Evolutionary conservation across 2,888 invertebrate genomes (phyloP).

Genomic region (Nineta flava): DNA sequence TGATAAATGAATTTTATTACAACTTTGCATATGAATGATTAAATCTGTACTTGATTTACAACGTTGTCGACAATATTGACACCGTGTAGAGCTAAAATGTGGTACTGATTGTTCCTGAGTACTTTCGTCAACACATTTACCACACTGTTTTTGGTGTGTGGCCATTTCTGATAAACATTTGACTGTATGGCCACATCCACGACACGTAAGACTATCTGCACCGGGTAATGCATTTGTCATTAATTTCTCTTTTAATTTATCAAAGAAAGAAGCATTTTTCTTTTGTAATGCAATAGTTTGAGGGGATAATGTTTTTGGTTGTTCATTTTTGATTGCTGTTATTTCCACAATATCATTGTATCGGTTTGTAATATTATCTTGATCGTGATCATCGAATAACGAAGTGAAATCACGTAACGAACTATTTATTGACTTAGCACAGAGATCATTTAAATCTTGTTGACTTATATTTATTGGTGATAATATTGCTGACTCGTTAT

Average conservation of each 20-base stretch:
- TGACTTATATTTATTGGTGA: conserved; percentile 22
- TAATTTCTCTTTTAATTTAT: conserved; percentile 61
- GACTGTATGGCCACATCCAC: conserved; percentile 56
- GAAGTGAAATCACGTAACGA: conserved; percentile 39
- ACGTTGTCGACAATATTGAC: conserved; percentile 72
- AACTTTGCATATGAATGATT: conserved; percentile 56
- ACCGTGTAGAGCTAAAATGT: conserved; percentile 54
- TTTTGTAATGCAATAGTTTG: conserved; percentile 28
- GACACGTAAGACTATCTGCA: conserved; percentile 49
- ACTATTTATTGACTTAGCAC: conserved; percentile 29
- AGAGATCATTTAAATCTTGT: conserved; percentile 30
- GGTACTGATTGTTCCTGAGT: conserved; percentile 21
- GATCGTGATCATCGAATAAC: conserved; percentile 19
- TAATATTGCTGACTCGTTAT: conserved; percentile 3
- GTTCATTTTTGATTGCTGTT: conserved; percentile 20
- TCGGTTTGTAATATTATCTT: not conserved
- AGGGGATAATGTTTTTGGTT: conserved; percentile 11
- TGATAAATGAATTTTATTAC: conserved; percentile 34
- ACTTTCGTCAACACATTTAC: conserved; percentile 26
- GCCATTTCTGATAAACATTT: conserved; percentile 69
- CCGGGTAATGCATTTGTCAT: conserved; percentile 37
- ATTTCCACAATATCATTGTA: conserved; percentile 15
- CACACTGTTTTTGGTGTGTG: conserved; percentile 57
- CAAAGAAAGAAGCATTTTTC: conserved; percentile 67
- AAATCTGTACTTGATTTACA: conserved; percentile 75